Evolutionary conservation across 2,888 invertebrate genomes (phyloP).

Genomic region (Drosophila anomalata): DNA sequence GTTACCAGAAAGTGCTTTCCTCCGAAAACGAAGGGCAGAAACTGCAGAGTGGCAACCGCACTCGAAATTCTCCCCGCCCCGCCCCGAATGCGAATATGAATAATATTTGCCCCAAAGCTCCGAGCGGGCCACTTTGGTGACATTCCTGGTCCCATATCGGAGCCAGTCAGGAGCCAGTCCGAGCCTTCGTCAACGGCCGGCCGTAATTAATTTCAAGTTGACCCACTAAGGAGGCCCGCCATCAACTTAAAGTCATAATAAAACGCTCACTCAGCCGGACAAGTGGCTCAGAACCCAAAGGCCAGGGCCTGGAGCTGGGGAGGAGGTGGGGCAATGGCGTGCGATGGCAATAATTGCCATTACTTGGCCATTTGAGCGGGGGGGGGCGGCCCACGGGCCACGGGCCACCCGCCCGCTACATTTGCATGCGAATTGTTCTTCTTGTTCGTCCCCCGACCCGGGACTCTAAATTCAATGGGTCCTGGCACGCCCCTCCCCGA

Average conservation of each 20-base stretch:
- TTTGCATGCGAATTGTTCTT: slow-evolving; percentile 61
- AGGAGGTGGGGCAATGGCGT: slow-evolving; percentile 51
- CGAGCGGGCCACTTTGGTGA: neutral
- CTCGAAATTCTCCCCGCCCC: no score
- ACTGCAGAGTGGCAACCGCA: no score
- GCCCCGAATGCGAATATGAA: neutral
- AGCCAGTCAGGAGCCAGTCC: neutral
- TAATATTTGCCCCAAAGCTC: neutral
- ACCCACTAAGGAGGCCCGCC: slow-evolving; percentile 64
- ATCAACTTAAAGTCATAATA: slow-evolving; percentile 60
- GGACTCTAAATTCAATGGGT: neutral
- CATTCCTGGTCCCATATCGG: neutral
- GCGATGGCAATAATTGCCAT: slow-evolving; percentile 73
- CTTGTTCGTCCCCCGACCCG: slow-evolving; percentile 13
- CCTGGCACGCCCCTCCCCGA: neutral
- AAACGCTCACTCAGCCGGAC: slow-evolving; percentile 52
- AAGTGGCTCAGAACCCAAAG: slow-evolving; percentile 15
- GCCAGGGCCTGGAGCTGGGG: neutral
- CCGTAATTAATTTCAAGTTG: slow-evolving; percentile 73
- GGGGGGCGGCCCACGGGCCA: slow-evolving; percentile 6
- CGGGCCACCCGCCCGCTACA: slow-evolving; percentile 28
- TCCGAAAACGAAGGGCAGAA: no score
- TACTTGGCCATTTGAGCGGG: slow-evolving; percentile 51
- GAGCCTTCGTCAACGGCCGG: slow-evolving; percentile 5
- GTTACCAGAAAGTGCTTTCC: neutral